Evolutionary conservation across 1,140 invertebrate species (phyloP).

Genomic region (Oreohelix idahoensis): DNA sequence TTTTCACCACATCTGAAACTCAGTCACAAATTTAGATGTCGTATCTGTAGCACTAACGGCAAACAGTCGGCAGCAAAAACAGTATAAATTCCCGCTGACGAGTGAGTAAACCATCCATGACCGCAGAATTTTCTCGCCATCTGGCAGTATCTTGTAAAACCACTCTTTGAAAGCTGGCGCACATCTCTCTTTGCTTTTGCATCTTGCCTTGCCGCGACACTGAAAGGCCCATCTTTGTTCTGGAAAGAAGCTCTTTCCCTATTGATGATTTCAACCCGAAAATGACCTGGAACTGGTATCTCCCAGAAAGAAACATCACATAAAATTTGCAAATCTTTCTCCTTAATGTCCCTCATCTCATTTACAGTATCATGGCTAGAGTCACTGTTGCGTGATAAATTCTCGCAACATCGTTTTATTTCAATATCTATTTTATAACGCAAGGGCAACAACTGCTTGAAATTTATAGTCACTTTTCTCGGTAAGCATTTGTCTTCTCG

Average conservation of each 20-base stretch:
- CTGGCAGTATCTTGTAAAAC: not conserved
- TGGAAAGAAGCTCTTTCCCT: not conserved
- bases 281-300: not conserved
- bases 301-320: not conserved
- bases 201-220: not conserved
- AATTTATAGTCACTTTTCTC: no score
- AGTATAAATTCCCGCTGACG: not conserved
- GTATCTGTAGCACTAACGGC: not conserved
- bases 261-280: not conserved
- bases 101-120: not conserved
- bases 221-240: conserved; percentile 3
- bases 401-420: no score
- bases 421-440: no score
- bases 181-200: not conserved
- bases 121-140: no score
- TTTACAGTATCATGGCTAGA: not conserved
- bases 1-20: not conserved
- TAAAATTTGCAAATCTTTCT: not conserved
- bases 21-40: not conserved
- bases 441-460: no score
- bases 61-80: not conserved
- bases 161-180: not conserved
- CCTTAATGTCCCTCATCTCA: not conserved
- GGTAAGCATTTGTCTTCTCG: no score
- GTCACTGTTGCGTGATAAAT: no score